Evolutionary conservation across 1,140 invertebrate species (phyloP).

Genomic region (Sitodiplosis mosellana): DNA sequence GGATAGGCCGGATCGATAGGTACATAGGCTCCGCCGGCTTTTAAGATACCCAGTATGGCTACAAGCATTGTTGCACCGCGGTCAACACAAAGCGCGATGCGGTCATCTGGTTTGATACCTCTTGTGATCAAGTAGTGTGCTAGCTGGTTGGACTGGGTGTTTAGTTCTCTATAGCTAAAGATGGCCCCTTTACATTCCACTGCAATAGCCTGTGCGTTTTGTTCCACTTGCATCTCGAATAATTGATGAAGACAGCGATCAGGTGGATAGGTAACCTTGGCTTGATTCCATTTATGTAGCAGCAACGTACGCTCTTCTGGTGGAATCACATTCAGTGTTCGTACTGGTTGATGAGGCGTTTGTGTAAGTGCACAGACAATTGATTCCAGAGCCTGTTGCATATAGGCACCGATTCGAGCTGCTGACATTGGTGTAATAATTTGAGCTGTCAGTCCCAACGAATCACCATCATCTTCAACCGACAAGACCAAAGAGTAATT

Average conservation of each 20-base stretch:
- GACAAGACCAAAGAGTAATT: too few relatives aligned
- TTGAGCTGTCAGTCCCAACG: too few relatives aligned
- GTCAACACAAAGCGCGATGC: neutral
- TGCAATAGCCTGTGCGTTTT: neutral
- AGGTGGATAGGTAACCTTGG: too few relatives aligned
- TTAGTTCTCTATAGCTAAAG: neutral
- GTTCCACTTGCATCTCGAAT: neutral
- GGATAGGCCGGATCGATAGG: neutral
- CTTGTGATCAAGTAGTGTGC: neutral
- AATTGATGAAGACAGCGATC: neutral
- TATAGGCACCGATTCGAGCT: too few relatives aligned
- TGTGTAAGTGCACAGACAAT: too few relatives aligned
- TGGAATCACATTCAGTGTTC: too few relatives aligned
- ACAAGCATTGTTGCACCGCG: neutral
- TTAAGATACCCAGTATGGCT: neutral
- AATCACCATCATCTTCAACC: too few relatives aligned
- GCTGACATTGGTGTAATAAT: too few relatives aligned
- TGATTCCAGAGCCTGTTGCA: too few relatives aligned
- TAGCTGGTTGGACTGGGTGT: neutral
- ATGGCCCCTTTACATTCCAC: neutral
- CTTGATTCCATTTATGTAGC: too few relatives aligned
- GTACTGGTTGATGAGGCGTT: too few relatives aligned
- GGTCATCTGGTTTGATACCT: neutral
- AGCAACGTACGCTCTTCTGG: too few relatives aligned
- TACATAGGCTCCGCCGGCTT: neutral